Conservation (phyloP, 2,888 invertebrate species). For the Beris chalybata region DNA sequence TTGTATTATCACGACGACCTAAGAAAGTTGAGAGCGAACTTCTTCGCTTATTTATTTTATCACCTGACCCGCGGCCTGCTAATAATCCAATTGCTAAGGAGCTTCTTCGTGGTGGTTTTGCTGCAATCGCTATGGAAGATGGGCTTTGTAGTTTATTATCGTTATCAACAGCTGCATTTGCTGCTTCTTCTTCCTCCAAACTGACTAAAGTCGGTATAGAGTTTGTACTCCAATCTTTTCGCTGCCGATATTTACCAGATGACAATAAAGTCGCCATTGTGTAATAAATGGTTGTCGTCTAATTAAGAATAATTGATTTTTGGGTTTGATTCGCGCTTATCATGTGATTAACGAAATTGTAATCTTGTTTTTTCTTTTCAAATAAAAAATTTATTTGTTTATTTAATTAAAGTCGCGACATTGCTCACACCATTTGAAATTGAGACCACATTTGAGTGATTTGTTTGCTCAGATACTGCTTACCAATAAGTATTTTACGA, state of each 20-base stretch:
- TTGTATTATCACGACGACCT: conserved; percentile 50
- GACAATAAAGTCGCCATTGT: conserved; percentile 52
- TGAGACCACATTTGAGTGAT: too few relatives aligned
- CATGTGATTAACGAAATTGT: too few relatives aligned
- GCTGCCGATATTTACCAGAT: conserved; percentile 54
- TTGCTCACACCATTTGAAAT: too few relatives aligned
- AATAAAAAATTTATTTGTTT: too few relatives aligned
- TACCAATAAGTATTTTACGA: too few relatives aligned
- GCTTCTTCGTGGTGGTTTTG: conserved; percentile 53
- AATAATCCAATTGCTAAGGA: conserved; percentile 53
- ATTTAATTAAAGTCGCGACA: too few relatives aligned
- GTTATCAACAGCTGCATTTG: conserved; percentile 36
- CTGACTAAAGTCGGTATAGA: conserved; percentile 56
- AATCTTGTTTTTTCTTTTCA: too few relatives aligned
- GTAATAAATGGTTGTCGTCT: too few relatives aligned
- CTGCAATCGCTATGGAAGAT: conserved; percentile 40
- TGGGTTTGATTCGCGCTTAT: too few relatives aligned
- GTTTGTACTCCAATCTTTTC: conserved; percentile 55
- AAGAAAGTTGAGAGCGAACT: conserved; percentile 56
- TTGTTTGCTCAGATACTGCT: too few relatives aligned
- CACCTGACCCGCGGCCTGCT: conserved; percentile 43
- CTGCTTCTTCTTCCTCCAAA: conserved; percentile 48
- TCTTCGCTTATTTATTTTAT: conserved; percentile 52
- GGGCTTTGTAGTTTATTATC: conserved; percentile 6
- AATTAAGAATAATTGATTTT: too few relatives aligned